Base-by-base conservation (phyloP, 2,888 invertebrate species). In the Dione vanillae region DNA sequence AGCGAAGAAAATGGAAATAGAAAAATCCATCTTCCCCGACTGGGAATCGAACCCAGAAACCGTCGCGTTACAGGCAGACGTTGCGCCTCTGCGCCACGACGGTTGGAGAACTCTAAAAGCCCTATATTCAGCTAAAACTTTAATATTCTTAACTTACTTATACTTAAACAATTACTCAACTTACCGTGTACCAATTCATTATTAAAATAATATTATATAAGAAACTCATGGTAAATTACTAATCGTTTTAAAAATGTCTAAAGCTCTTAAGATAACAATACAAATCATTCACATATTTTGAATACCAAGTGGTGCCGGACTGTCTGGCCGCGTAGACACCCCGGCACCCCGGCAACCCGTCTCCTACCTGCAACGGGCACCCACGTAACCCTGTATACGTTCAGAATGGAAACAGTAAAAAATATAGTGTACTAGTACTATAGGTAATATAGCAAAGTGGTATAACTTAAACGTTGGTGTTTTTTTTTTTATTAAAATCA, bases 271-370 rank as follows among this genome's bases (percentile, higher is more conserved):
- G 61, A 67, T 70, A 75, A 73, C 73, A 71, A 67, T 64, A 56
- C 56, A 65, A 69, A 68, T 69, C 74, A 69, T 74, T 73, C 76
- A 75, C 75, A 76, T 76, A 72, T 71, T 75, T 77, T 77, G 76
- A 78, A 78, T 78, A 76, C 76, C 75, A 62, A 72, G 81, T 79
- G 87, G 92, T 91, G 92, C 91, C 92, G 89, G 83, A 82, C 80
- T 85, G 89, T 92, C 92, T 92, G 91, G 84, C 76, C 79, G 78
- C 80, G 85, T 86, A 92, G 92, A 92, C 92, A 88, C 78, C 78
- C 72, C 81, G 92, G 91, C 92, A n/a, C n/a, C n/a, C n/a, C n/a
- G 92, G 92, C 92, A 88, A 78, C 78, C 72, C 81, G 92, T 91
- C 92, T 89, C 90, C 92, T 91, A 92, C 92, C 92, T 92, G 91